Base-by-base conservation (phyloP, 2,888 invertebrate species). In the Nowickia ferox region DNA sequence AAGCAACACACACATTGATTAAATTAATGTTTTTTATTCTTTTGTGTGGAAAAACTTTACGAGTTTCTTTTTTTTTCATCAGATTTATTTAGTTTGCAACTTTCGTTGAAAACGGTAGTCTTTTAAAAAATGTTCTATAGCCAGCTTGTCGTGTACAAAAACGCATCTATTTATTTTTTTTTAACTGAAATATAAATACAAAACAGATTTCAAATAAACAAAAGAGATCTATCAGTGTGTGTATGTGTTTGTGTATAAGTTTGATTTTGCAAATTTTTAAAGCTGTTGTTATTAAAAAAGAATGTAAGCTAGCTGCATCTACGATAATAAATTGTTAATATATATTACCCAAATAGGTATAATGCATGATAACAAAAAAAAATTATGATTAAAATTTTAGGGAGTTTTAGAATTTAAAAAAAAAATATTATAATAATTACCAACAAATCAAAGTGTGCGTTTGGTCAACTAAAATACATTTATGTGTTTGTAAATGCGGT, bases 41-140 rank as follows among this genome's bases (percentile, higher is more conserved):
- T 66, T 75, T 51, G 75, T 57, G 69, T 78, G 68, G 63, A 82
- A 85, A 85, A 82, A 82, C 78, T 85, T 71, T 76, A 75, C 68
- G 75, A 71, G 83, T 86, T 81, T 86, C 87, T 89, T 68, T 53
- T 63, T 48, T 66, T 8, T 86, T 82, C 88, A 88, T 88, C 88
- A 89, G 90, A 90, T 90, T 92, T 92, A 92, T 92, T 92, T 91
- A 89, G 92, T 90, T 90, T 89, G 90, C 89, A 91, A 90, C 91
- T 90, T 90, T 92, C 91, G 91, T 89, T 89, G 88, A 89, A 89
- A 89, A 87, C 92, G 90, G 91, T 91, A 89, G 91, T 92, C 84
- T 86, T 75, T 79, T 59, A 0, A 76, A 79, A 83, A 78, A 61
- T 74, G 46, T 51, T 89, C 89, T 88, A 86, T 80, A 51, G 55